These are phyloP conservation scores for Somateria mollissima DNA, from an alignment of 2,797 vertebrate genomes.

Conservation along the genomic window DNA sequence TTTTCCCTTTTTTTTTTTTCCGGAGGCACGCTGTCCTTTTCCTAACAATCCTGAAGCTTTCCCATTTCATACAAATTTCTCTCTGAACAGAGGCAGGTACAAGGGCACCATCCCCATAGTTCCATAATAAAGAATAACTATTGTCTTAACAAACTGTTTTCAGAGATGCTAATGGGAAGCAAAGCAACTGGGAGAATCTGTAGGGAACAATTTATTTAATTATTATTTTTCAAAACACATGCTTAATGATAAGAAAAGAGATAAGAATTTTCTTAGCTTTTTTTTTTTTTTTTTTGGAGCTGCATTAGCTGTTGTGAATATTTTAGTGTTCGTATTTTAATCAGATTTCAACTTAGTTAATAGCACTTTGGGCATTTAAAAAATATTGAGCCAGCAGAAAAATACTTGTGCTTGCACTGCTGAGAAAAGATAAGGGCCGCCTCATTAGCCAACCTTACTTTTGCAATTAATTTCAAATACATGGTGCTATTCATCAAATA, in stretches of 20 bases:
- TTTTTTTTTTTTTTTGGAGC: neutral
- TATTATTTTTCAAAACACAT: constrained; percentile 64
- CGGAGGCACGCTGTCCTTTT: constrained; percentile 72
- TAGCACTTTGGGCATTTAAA: constrained; percentile 74
- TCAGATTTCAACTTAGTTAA: constrained; percentile 75
- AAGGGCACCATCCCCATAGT: neutral
- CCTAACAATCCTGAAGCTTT: neutral
- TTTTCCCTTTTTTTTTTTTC: constrained; percentile 67
- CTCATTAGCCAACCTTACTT: constrained; percentile 81
- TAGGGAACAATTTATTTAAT: constrained; percentile 66
- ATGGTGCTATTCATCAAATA: constrained; percentile 79
- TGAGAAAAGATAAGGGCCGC: constrained; percentile 80
- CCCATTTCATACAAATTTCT: constrained; percentile 39
- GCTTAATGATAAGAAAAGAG: constrained; percentile 40
- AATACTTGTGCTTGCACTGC: constrained; percentile 76
- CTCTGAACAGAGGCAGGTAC: constrained; percentile 38
- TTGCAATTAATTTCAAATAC: constrained; percentile 83
- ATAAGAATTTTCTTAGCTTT: constrained; percentile 22
- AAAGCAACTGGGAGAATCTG: constrained; percentile 49
- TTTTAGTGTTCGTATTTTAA: constrained; percentile 53
- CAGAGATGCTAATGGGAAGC: constrained; percentile 49
- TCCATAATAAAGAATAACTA: constrained; percentile 45
- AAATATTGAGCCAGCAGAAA: constrained; percentile 79
- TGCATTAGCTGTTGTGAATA: constrained; percentile 23
- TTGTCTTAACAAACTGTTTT: constrained; percentile 56